Evolutionary conservation across 2,888 invertebrate genomes (phyloP).

Genomic region (Oscheius onirici): DNA sequence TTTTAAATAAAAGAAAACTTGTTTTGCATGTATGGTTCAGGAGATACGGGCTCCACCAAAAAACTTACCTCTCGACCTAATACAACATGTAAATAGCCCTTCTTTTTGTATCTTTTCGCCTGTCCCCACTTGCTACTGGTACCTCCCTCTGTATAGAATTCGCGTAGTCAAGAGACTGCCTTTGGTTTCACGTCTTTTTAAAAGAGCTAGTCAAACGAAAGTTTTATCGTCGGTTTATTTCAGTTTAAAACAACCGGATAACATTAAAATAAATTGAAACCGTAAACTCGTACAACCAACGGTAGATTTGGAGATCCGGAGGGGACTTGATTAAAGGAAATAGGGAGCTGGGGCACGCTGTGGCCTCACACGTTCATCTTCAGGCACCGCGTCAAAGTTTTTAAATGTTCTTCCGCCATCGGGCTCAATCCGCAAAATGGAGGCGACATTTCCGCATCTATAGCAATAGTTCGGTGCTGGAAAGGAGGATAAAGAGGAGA

Average conservation of each 20-base stretch:
- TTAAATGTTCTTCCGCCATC: constrained; percentile 72
- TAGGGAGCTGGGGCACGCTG: constrained; percentile 27
- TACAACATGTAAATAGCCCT: constrained; percentile 20
- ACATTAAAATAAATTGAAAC: neutral
- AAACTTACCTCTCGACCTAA: too few relatives aligned
- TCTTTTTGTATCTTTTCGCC: too few relatives aligned
- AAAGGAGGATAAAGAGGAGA: constrained; percentile 2
- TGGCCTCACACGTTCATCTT: constrained; percentile 73
- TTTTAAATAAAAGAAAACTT: too few relatives aligned
- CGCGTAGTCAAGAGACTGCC: constrained; percentile 2
- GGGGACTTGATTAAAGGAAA: constrained; percentile 15
- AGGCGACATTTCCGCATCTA: constrained; percentile 96
- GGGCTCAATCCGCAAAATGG: constrained; percentile 84
- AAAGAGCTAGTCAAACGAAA: constrained; percentile 1
- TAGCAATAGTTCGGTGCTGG: constrained; percentile 99
- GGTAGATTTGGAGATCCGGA: neutral
- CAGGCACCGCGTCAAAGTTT: constrained; percentile 90
- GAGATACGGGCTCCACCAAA: too few relatives aligned
- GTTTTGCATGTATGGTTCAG: too few relatives aligned
- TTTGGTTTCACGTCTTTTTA: neutral
- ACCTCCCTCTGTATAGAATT: neutral
- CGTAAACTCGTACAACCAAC: neutral
- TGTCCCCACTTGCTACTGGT: constrained; percentile 13
- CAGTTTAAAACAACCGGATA: constrained; percentile 9
- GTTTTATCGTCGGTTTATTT: constrained; percentile 3